phyloP scores from a whole-genome alignment of 2,797 vertebrate species.

The Lacerta bilineata region DNA sequence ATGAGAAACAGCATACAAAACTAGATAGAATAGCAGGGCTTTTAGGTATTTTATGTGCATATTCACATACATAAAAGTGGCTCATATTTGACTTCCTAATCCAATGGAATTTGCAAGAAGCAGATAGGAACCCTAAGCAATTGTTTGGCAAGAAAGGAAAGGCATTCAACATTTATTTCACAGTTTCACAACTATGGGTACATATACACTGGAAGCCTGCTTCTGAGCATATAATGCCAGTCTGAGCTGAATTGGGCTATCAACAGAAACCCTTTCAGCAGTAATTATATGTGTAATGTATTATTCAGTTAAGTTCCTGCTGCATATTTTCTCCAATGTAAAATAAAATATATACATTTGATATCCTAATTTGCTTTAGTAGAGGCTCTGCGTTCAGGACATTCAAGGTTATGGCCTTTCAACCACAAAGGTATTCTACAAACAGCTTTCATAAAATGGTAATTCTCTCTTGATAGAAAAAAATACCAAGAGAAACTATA shows the following conservation, averaged over 20 bases:
- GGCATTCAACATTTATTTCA: neutral
- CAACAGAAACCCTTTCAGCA: neutral
- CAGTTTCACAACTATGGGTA: neutral
- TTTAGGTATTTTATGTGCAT: accelerated
- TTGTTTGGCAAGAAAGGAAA: neutral
- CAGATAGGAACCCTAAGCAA: neutral
- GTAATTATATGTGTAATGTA: neutral
- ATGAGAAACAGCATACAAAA: no score
- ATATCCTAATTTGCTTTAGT: slow-evolving; percentile 19
- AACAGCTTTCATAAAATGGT: slow-evolving; percentile 35
- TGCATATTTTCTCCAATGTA: neutral
- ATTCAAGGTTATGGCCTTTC: slow-evolving; percentile 50
- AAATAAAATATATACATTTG: neutral
- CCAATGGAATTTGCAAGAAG: neutral
- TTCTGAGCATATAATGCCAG: neutral
- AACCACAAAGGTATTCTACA: slow-evolving; percentile 51
- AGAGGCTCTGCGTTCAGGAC: slow-evolving; percentile 47
- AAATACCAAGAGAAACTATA: slow-evolving; percentile 59
- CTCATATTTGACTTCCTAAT: neutral
- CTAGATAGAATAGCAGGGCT: no score
- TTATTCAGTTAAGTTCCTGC: neutral
- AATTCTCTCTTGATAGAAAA: slow-evolving; percentile 36
- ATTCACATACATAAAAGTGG: neutral
- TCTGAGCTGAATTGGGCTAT: neutral
- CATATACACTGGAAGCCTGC: neutral